Base-by-base conservation (phyloP, 2,113 vertebrate species). In the Panurus biarmicus region DNA sequence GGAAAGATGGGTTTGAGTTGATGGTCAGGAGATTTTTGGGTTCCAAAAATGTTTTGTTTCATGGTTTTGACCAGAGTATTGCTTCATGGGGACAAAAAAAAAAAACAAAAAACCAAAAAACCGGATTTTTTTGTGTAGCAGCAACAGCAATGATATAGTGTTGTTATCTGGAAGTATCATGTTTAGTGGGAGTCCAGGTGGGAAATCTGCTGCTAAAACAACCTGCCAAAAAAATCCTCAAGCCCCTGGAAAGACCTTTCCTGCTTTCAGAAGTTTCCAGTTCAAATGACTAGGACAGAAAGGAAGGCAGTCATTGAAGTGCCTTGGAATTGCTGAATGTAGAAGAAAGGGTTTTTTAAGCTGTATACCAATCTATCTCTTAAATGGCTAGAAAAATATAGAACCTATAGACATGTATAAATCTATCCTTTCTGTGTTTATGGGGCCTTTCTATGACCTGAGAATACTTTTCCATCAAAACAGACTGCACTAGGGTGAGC, bases 261-360 rank as follows among this genome's bases (percentile, higher is more conserved):
- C 12, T 51, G 15, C 33, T 75, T 57, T 73, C 42, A 62, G 35
- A 78, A 70, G 7, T 85, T 92, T 87, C 33, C 18, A 28, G 16
- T 87, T 38, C 44, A 75, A 84, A 42, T 62, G 74, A 23, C 21
- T 48, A 48, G 89, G 61, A 29, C 6, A 47, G 56, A 76, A 70
- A 81, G 65, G 40, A 85, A 53, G 18, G 31, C 25, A 81, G 26
- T 35, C 35, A 38, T 5, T 75, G 42, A 85, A 89, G 53, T 61
- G n/a, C 11, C 44, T 87, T 83, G 29, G 26, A 47, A 75, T 56
- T 6, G 2, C 18, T 69, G 14, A 40, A 35, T 35, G 20, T 16
- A 45, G 53, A 25, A 82, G 16, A 35, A 78, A 64, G 23, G n/a
- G n/a, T n/a, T 74, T 85, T 91, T 86, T 90, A 87, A 91, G 57